Base-by-base conservation (phyloP, 2,113 vertebrate genomes). In the Eudyptes chrysolophus region DNA sequence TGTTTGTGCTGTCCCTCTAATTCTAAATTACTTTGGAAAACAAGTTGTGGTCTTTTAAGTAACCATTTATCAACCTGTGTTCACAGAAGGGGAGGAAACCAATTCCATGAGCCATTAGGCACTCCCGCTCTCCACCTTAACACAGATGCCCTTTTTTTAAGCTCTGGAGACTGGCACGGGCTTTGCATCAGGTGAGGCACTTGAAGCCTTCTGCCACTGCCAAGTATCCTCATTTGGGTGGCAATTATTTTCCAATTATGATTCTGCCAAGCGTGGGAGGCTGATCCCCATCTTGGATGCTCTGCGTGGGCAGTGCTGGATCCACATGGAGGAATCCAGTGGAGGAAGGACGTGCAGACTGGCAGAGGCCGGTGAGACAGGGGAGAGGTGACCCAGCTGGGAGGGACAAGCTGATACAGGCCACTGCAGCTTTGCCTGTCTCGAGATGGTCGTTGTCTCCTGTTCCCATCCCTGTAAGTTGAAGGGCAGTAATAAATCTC, bases 161-260 rank as follows among this genome's bases (percentile, higher is more conserved):
- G 70, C 64, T 77, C 70, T 54, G 38, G 44, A 52, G 79, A 26
- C 11, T 1, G 2, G 32, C 1, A 4, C 0, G 1, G 34, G 54
- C 46, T 78, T 74, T 68, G 26, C 30, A 21, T 26, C 36, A 70
- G 62, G 55, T 1, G 10, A 76, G 48, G 49, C 61, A 70, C 29
- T 17, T 1, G 2, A 40, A 81, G 36, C 75, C 2, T 0, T 1
- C 78, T 49, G 66, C 46, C 48, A 7, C 1, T 1, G 71, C 48
- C 3, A 9, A 22, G 16, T 15, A 11, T 49, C 27, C 30, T 25
- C 9, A 3, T 32, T 22, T 16, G 30, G 40, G 19, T 29, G 52
- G 27, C 21, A 54, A 7, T 84, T 74, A 74, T 38, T 80, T 84
- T 65, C 60, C 27, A 52, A 2, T 64, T 57, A 51, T 2, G 22